phyloP scores from a whole-genome alignment of 2,113 vertebrate genomes.

The Ploceus nigricollis region DNA sequence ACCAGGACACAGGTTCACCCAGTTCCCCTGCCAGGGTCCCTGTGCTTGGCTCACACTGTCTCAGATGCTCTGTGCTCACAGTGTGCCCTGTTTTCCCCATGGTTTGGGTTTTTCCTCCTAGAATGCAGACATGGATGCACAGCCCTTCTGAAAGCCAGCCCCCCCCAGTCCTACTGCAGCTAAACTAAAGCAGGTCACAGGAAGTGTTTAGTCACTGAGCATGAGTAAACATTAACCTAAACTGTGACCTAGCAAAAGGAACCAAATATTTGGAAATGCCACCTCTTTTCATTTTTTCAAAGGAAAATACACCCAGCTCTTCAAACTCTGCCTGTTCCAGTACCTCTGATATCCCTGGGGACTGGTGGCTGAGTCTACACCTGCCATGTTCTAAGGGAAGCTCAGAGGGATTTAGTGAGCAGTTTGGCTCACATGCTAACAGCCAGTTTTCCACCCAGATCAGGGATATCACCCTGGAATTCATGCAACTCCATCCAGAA shows the following conservation, averaged over 20 bases:
- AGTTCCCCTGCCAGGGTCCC: not conserved
- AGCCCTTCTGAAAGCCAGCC: not conserved
- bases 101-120: not conserved
- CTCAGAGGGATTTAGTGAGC: not conserved
- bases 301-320: not conserved
- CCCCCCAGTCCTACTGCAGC: not conserved
- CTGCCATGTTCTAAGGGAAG: not conserved
- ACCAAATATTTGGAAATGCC: not conserved
- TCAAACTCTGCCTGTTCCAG: not conserved
- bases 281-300: not conserved
- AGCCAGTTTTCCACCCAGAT: not conserved
- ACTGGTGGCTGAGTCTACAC: not conserved
- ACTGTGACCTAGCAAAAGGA: not conserved
- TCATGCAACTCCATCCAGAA: not conserved
- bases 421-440: not conserved
- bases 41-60: not conserved
- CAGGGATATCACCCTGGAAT: not conserved
- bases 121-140: not conserved
- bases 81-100: fast-evolving
- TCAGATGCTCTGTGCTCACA: not conserved
- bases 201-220: not conserved
- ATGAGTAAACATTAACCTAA: not conserved
- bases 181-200: not conserved
- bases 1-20: not conserved
- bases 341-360: not conserved